Conservation (phyloP, 2,888 invertebrate species). For the Conops quadrifasciatus region DNA sequence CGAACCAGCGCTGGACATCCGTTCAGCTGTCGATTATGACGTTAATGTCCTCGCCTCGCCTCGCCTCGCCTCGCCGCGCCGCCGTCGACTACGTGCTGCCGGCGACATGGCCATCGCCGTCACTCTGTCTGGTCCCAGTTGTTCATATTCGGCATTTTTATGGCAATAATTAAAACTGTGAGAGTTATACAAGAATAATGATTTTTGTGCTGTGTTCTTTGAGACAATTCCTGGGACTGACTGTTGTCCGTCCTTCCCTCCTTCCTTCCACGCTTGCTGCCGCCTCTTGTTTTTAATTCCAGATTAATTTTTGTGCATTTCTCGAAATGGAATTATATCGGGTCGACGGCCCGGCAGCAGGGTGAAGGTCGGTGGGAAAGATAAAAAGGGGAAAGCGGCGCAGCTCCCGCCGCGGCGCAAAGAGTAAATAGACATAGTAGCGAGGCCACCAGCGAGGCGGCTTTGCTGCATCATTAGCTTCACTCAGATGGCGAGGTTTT, state of each 20-base stretch:
- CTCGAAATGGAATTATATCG: neutral
- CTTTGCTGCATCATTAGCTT: conserved; percentile 40
- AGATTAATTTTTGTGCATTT: neutral
- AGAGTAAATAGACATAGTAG: neutral
- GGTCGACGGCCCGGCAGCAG: neutral
- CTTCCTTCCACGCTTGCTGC: neutral
- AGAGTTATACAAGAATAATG: conserved; percentile 13
- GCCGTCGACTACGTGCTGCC: neutral
- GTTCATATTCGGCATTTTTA: conserved; percentile 6
- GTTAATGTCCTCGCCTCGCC: neutral
- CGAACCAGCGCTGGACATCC: neutral
- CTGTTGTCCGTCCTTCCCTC: no score
- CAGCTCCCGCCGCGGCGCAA: neutral
- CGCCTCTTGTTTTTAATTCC: conserved; percentile 1
- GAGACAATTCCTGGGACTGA: neutral
- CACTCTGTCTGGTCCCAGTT: conserved; percentile 13
- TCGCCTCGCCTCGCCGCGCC: neutral
- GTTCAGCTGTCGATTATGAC: conserved; percentile 9
- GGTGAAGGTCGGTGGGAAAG: neutral
- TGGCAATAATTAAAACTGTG: conserved; percentile 18
- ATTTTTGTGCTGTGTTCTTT: conserved; percentile 1
- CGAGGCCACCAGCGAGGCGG: conserved; percentile 4
- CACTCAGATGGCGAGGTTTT: conserved; percentile 8
- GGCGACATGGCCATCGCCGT: no score
- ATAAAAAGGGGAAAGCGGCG: neutral